A percentile compares a stretch with the other conserved stretches of the same genome.
Conservation (phyloP, 1,140 invertebrate genomes). For the Amphibalanus amphitrite region DNA sequence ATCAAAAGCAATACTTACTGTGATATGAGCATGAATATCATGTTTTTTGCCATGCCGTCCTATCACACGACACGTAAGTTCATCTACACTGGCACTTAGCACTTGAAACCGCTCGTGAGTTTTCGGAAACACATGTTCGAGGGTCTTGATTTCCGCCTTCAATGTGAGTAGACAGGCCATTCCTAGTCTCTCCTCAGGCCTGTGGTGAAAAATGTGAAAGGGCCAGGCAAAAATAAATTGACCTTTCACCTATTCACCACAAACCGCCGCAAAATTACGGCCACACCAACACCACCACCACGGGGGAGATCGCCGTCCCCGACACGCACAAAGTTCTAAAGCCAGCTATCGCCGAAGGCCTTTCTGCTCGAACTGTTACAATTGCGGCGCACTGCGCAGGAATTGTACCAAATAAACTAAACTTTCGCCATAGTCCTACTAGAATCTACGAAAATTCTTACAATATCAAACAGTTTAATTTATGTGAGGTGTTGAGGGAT, state of each 20-base stretch:
- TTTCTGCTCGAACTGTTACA: neutral
- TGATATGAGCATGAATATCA: slow-evolving; percentile 94
- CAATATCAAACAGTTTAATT: too few species aligned
- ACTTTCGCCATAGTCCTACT: neutral
- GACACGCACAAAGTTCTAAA: too few species aligned
- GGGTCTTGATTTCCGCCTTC: slow-evolving; percentile 91
- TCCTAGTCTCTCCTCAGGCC: neutral
- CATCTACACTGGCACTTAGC: slow-evolving; percentile 90
- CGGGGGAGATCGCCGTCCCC: neutral
- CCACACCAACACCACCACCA: neutral
- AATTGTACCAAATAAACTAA: neutral
- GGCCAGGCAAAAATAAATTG: neutral
- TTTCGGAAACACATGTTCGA: slow-evolving; percentile 86
- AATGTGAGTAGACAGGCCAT: slow-evolving; percentile 96
- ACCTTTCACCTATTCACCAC: neutral
- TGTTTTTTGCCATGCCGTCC: slow-evolving; percentile 82
- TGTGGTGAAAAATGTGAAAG: neutral
- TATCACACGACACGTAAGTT: slow-evolving; percentile 89
- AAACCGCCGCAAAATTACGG: neutral
- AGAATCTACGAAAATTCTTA: too few species aligned
- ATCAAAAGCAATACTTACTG: slow-evolving; percentile 43
- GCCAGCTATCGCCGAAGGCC: neutral
- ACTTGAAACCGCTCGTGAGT: slow-evolving; percentile 93
- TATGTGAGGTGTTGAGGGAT: too few species aligned
- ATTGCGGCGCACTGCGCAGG: neutral